Evolutionary conservation across 2,113 vertebrate genomes (phyloP), one percentile per base, ranked within the genome.

Genomic region (Bufo gargarizans): DNA sequence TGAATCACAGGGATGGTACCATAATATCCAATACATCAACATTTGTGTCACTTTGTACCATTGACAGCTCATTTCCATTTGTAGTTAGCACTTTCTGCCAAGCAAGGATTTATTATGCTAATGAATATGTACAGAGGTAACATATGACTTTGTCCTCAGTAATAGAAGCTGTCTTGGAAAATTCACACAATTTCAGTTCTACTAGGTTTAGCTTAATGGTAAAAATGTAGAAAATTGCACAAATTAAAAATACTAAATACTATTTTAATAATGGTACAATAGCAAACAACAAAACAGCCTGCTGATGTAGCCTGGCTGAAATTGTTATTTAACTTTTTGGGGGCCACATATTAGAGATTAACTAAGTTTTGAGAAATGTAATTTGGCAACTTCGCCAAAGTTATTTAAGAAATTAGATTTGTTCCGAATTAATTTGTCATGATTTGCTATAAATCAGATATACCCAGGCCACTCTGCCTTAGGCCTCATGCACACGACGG

Each of bases 21-120:
- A 82, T 82, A 82, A 63, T 88, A 88, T 88, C 79, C 69, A 88
- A 84, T 88, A 77, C 81, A 88, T 88, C 87, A 88, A 82, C 80
- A 88, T 88, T 77, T 88, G 80, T 88, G 81, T 88, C 87, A 88
- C 81, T 88, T 88, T 88, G 53, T 65, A 55, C 87, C 87, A 88
- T 76, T 88, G 81, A 88, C 87, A 88, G 71, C 87, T 83, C 87
- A 84, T 88, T 88, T 88, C 87, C 87, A 88, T 84, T 88, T 83
- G 80, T 88, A 88, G 80, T 83, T 83, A 88, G 87, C 81, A 67
- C 80, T 76, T 88, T 88, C 87, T 88, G 80, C 87, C 87, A 84
- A 84, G 80, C 80, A 88, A 88, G 85, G 87, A 88, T 88, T 88
- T 88, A 88, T 88, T 88, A 83, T 88, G 80, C 72, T 88, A 88